phyloP scores from a whole-genome alignment of 2,797 vertebrate species.

The Tenualosa thibaudeaui region DNA sequence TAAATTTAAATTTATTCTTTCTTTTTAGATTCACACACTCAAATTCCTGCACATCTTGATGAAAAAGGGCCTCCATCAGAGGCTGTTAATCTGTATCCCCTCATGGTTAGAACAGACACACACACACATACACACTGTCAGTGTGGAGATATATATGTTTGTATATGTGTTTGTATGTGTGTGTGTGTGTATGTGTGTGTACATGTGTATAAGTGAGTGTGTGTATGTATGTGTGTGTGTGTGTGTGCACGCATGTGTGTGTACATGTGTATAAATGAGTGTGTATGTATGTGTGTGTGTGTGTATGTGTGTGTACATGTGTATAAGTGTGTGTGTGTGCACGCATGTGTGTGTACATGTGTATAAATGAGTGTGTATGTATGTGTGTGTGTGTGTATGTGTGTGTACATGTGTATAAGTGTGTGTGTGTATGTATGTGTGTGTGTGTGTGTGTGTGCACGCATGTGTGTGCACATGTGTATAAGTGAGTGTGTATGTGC shows the following conservation, averaged over 20 bases:
- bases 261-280: not conserved
- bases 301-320: not conserved
- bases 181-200: no score
- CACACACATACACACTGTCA: no score
- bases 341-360: not conserved
- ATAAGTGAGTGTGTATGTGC: no score
- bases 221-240: no score
- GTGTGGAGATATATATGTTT: no score
- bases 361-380: not conserved
- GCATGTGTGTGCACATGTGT: no score
- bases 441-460: no score
- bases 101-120: no score
- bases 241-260: not conserved
- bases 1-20: no score
- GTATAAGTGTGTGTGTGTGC: not conserved
- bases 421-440: no score
- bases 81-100: not conserved
- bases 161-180: no score
- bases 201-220: no score
- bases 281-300: constrained; percentile 7
- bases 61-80: not conserved
- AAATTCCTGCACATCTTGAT: not conserved
- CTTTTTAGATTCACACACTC: not conserved
- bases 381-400: not conserved
- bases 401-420: not conserved